Conservation (phyloP, 2,113 vertebrate species). For the Heloderma charlesbogerti region DNA sequence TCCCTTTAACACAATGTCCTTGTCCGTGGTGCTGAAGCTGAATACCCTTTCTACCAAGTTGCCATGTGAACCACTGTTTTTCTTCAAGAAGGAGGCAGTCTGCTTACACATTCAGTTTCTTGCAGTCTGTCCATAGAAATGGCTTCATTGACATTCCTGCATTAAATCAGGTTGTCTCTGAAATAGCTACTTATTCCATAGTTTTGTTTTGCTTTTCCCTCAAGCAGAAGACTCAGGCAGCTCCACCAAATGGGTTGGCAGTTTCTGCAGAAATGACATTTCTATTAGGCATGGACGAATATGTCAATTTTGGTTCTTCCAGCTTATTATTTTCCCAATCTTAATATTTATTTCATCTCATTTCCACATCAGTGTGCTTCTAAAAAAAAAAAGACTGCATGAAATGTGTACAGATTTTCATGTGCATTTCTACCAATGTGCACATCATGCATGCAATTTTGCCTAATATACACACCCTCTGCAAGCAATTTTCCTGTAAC, state of each 20-base stretch:
- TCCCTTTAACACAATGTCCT: neutral
- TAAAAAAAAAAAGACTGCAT: neutral
- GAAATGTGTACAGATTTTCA: neutral
- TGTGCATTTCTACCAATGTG: neutral
- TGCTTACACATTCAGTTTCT: neutral
- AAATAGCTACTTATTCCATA: neutral
- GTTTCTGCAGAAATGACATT: neutral
- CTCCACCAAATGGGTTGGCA: neutral
- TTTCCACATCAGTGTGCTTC: too few relatives aligned
- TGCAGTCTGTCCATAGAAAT: neutral
- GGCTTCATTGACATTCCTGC: neutral
- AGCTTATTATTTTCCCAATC: neutral
- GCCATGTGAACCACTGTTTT: conserved; percentile 10
- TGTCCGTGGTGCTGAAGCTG: conserved; percentile 32
- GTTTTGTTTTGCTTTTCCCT: neutral
- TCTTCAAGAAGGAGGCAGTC: neutral
- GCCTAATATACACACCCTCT: neutral
- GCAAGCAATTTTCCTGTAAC: neutral
- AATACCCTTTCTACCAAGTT: neutral
- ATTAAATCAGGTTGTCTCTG: neutral
- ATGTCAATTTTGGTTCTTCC: neutral
- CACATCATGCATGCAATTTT: neutral
- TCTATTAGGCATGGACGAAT: neutral
- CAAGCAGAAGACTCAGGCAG: neutral
- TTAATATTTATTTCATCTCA: neutral